Evolutionary conservation across 2,113 vertebrate genomes (phyloP).

Genomic region (Pelecanus crispus): DNA sequence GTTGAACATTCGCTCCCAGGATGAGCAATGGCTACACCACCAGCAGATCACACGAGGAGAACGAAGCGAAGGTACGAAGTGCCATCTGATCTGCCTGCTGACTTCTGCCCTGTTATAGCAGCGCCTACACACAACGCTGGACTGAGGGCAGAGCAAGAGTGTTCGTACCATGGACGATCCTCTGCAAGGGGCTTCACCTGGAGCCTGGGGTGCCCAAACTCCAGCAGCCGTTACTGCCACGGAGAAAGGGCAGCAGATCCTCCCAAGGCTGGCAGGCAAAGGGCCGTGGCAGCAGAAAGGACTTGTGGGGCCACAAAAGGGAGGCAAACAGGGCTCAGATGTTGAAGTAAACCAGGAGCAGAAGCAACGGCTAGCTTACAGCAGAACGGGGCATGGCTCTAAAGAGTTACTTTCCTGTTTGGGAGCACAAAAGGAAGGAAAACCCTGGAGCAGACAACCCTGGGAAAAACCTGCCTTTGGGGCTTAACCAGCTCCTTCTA

Average conservation of each 20-base stretch:
- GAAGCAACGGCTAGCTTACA: not conserved
- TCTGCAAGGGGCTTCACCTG: not conserved
- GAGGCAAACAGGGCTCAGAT: not conserved
- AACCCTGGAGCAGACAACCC: not conserved
- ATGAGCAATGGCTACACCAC: not conserved
- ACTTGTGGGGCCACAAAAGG: not conserved
- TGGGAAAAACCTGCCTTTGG: not conserved
- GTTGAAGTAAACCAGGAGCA: not conserved
- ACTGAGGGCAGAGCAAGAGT: not conserved
- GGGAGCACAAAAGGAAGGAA: not conserved
- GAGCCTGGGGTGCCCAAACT: not conserved
- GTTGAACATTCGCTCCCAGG: not conserved
- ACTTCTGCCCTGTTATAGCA: not conserved
- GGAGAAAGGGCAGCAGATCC: not conserved
- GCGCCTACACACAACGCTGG: rapidly evolving
- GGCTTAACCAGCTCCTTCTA: not conserved
- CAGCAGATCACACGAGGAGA: not conserved
- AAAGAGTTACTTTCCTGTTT: not conserved
- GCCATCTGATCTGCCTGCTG: rapidly evolving
- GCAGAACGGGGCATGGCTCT: not conserved
- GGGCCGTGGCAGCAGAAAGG: not conserved
- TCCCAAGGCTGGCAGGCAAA: not conserved
- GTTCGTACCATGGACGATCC: not conserved
- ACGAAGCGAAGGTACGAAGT: not conserved
- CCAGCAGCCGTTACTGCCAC: not conserved